Evolutionary conservation across 2,797 vertebrate species (phyloP).

Genomic region (Onychomys arenicola): DNA sequence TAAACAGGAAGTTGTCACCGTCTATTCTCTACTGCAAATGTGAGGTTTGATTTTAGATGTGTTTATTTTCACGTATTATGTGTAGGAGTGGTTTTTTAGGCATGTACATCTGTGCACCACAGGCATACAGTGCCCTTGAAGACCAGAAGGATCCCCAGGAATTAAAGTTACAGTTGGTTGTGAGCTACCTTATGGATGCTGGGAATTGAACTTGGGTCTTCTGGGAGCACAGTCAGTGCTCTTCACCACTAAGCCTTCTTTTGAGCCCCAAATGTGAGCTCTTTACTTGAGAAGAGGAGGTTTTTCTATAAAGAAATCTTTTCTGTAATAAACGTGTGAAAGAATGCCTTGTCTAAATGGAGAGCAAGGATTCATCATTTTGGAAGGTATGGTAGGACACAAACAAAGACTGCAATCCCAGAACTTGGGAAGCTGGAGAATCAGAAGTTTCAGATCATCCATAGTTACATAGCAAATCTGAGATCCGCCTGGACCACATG

Average conservation of each 20-base stretch:
- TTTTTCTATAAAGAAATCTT: not conserved
- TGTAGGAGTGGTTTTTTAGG: not conserved
- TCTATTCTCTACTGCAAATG: conserved; percentile 40
- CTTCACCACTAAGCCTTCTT: not conserved
- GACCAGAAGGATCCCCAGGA: not conserved
- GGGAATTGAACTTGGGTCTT: not conserved
- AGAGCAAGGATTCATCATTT: not conserved
- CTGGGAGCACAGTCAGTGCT: not conserved
- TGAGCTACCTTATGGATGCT: not conserved
- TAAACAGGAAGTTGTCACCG: not conserved
- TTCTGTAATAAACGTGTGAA: not conserved
- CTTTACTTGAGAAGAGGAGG: not conserved
- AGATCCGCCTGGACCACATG: not conserved
- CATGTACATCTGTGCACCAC: not conserved
- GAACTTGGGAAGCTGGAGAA: not conserved
- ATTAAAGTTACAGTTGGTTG: not conserved
- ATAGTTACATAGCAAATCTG: not conserved
- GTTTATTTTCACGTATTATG: not conserved
- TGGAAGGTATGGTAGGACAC: not conserved
- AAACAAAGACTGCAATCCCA: not conserved
- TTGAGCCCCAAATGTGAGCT: not conserved
- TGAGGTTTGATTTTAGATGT: not conserved
- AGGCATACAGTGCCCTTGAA: too few species aligned
- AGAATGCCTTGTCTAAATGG: not conserved
- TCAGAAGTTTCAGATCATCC: not conserved